Percentiles rank a stretch among this genome's conserved stretches.
Evolutionary conservation across 2,797 vertebrate genomes (phyloP).

Genomic region (Notolabrus celidotus): DNA sequence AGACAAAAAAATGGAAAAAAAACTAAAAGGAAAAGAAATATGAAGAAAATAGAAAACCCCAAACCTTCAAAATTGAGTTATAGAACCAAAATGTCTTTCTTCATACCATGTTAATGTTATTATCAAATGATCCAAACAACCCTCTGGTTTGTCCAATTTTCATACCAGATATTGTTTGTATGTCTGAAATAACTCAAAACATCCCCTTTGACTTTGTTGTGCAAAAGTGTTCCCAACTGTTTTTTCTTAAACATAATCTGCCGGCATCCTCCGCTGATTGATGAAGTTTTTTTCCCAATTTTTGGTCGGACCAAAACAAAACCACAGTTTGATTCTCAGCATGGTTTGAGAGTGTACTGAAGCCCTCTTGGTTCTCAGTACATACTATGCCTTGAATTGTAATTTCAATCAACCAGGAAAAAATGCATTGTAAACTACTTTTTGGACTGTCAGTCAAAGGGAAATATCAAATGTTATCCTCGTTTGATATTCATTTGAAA

Average conservation of each 20-base stretch:
- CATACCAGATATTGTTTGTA: constrained; percentile 30
- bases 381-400: constrained; percentile 45
- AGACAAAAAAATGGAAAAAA: too few species aligned
- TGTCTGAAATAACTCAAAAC: constrained; percentile 33
- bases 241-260: constrained; percentile 44
- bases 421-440: constrained; percentile 69
- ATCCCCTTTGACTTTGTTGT: constrained; percentile 7
- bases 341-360: constrained; percentile 30
- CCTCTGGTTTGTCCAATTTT: constrained; percentile 22
- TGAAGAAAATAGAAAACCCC: neutral
- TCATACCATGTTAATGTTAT: constrained; percentile 12
- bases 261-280: constrained; percentile 56
- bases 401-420: constrained; percentile 58
- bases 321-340: constrained; percentile 66
- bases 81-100: constrained; percentile 1
- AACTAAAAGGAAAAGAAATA: neutral
- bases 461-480: constrained; percentile 44
- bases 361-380: constrained; percentile 25
- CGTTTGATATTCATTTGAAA: constrained; percentile 66
- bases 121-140: constrained; percentile 35
- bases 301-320: constrained; percentile 60
- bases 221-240: constrained; percentile 21
- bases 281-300: constrained; percentile 48
- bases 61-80: neutral
- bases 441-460: constrained; percentile 70